These are phyloP conservation scores for Tanypteryx hageni DNA, from an alignment of 2,888 invertebrate species.

Conservation along the genomic window DNA sequence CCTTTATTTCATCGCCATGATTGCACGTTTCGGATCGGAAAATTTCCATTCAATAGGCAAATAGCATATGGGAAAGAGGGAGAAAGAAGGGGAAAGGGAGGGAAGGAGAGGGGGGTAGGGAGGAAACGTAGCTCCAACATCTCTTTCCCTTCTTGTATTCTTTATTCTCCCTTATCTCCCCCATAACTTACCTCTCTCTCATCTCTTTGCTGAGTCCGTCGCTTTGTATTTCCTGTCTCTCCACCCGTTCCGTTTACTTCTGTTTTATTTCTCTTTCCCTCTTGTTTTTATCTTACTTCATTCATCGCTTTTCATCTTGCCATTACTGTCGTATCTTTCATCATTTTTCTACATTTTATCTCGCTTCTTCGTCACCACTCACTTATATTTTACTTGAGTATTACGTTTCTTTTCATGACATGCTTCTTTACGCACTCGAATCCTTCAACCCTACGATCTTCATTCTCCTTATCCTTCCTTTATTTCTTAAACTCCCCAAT, in stretches of 20 bases:
- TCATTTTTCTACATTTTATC: no score
- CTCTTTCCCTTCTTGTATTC: neutral
- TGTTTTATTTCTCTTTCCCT: neutral
- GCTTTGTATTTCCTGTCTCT: neutral
- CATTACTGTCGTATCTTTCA: no score
- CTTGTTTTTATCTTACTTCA: neutral
- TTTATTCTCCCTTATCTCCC: neutral
- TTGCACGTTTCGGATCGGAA: conserved; percentile 64
- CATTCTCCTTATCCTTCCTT: no score
- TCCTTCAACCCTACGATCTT: no score
- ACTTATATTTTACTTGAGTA: no score
- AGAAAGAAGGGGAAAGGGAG: neutral
- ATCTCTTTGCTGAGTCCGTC: neutral
- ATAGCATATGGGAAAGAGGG: conserved; percentile 52
- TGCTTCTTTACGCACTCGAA: no score
- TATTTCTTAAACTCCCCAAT: no score
- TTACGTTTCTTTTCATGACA: no score
- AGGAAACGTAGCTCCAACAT: neutral
- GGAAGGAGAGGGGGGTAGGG: neutral
- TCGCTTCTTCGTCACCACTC: no score
- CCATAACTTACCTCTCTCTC: neutral
- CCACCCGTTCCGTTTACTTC: neutral
- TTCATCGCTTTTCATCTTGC: no score
- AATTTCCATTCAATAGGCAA: conserved; percentile 64
- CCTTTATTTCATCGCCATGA: conserved; percentile 61